Base-by-base conservation (phyloP, 2,888 invertebrate species). In the Drosophila falleni region DNA sequence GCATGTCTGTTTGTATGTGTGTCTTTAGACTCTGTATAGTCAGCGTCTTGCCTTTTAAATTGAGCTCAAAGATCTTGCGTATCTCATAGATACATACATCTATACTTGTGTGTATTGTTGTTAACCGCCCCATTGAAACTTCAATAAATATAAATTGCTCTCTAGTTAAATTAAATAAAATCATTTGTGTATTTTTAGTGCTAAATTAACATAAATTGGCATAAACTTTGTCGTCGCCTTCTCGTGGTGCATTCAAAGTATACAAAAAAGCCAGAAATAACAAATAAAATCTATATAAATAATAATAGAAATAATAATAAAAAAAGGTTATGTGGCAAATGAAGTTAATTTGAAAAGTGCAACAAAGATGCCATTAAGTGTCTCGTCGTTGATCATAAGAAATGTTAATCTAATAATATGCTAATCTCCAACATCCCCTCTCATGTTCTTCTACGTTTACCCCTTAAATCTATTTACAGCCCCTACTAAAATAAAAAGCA, bases 81-180 rank as follows among this genome's bases (percentile, higher is more conserved):
- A 78, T 73, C 77, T 80, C 64, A 66, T 68, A 79, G 77, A 74
- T 71, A 80, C 70, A 58, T 4, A 62, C 46, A 16, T 15, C 47
- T 29, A 33, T 15, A 39, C 26, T 31, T 31, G 31, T 31, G 15
- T 16, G 10, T 51, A 42, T 59, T 69, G 56, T 67, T 47, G 70
- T 53, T 70, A 35, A 46, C 41, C 61, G 42, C 61, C 73, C 73
- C 69, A 80, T 86, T 78, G 78, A 80, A 70, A 84, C 81, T 86
- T 88, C 84, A 85, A 85, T 85, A 85, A 89, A 81, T 87, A 88
- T 85, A 88, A 85, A 85, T 85, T 85, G 85, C 79, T 81, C 87
- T 81, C 84, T 79, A 86, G 79, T 89, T 85, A 62, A 84, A 88
- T 88, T 88, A 79, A 89, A 87, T 87, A 66, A 88, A 83, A 87